phyloP scores from a whole-genome alignment of 2,113 vertebrate genomes.

The rat (Rattus norvegicus) region GRCr8 NC_086028.1:17772001-17772500 shows the following conservation, averaged over 20 bases:
- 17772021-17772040: not conserved
- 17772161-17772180: not conserved
- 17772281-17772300: not conserved
- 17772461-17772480: not conserved
- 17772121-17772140: not conserved
- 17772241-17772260: not conserved
- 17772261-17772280: constrained; percentile 48
- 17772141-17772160: not conserved
- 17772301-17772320: not conserved
- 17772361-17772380: too few relatives aligned
- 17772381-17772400: constrained; percentile 45
- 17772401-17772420: constrained; percentile 25
- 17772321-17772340: too few relatives aligned
- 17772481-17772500: constrained; percentile 45
- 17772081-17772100: not conserved
- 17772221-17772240: not conserved
- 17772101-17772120: not conserved
- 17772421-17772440: not conserved
- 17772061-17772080: not conserved
- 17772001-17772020: not conserved
- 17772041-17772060: not conserved
- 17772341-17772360: too few relatives aligned
- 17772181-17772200: not conserved
- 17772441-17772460: constrained; percentile 47
- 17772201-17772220: not conserved